These are phyloP conservation scores for Drosophila varians DNA, from an alignment of 1,140 invertebrate genomes.

Conservation along the genomic window DNA sequence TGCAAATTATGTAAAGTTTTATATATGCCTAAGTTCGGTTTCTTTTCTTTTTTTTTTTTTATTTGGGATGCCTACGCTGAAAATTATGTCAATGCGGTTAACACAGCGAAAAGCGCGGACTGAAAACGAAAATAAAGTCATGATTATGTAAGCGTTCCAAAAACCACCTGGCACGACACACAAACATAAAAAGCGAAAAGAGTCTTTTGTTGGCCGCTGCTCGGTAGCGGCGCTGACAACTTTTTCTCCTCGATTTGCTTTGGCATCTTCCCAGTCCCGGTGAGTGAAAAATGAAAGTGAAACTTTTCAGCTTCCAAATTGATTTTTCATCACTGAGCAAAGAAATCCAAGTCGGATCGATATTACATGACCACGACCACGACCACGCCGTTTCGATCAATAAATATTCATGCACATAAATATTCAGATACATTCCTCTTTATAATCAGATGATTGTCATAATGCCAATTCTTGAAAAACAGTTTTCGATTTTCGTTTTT, in stretches of 20 bases:
- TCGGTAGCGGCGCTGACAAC: constrained; percentile 37
- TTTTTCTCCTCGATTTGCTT: constrained; percentile 51
- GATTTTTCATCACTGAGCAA: constrained; percentile 54
- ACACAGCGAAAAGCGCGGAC: constrained; percentile 41
- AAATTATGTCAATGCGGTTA: constrained; percentile 79
- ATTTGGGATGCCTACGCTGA: constrained; percentile 51
- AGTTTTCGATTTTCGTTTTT: constrained; percentile 12
- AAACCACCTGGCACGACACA: constrained; percentile 74
- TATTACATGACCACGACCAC: constrained; percentile 63
- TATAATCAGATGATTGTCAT: constrained; percentile 24
- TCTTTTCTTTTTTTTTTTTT: constrained; percentile 3
- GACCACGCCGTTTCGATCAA: constrained; percentile 5
- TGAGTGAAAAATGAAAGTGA: constrained; percentile 71
- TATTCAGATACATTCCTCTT: constrained; percentile 14
- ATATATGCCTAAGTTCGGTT: constrained; percentile 8
- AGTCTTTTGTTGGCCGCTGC: constrained; percentile 53
- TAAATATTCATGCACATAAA: constrained; percentile 24
- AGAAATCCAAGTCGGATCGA: constrained; percentile 48
- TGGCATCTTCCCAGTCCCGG: constrained; percentile 54
- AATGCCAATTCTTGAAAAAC: constrained; percentile 61
- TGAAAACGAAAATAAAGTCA: constrained; percentile 61
- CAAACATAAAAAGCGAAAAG: constrained; percentile 70
- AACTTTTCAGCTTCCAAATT: constrained; percentile 53
- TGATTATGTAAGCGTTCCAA: constrained; percentile 78
- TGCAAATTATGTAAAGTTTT: constrained; percentile 71